Evolutionary conservation across 2,888 invertebrate genomes (phyloP), one percentile per base, ranked within the genome.

Genomic region (Muschampia staudingeri): DNA sequence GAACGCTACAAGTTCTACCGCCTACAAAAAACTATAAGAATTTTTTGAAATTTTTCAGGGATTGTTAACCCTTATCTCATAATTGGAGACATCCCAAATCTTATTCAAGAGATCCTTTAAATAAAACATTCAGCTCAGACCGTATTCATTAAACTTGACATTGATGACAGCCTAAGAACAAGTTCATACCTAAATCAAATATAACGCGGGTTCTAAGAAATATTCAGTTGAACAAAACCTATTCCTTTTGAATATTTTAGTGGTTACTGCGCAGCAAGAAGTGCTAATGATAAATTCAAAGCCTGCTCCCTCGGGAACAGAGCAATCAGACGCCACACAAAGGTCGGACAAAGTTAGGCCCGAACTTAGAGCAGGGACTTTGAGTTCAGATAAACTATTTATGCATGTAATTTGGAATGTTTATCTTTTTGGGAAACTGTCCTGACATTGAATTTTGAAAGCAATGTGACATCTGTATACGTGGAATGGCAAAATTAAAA

Each of bases 211-310:
- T 44, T 44, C 75, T 56, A 75, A 80, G 80, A 75, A 80, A 76
- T 70, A 65, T 67, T 69, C 69, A 69, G 75, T 67, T 70, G 48
- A 80, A 80, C 80, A 80, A 80, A 76, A 80, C 70, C 76, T 76
- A 80, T 76, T 70, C 76, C 70, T 76, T 76, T 61, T 80, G 76
- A 80, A 80, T 80, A 80, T 80, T 80, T 80, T 37, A 76, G 76
- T 71, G 75, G 80, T 75, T 69, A 70, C 75, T 67, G 52, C 75
- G 80, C 25, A 73, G 80, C 80, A 80, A 80, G 80, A 80, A 80
- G 52, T 48, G 80, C 67, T 80, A 80, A 80, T 80, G 80, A 80
- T 80, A 80, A 80, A 80, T 80, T 80, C 80, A 80, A 70, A 80
- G 69, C 80, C 48, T 34, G 44, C 42, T 78, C 80, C 80, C 80